phyloP scores from a whole-genome alignment of 2,888 invertebrate species.

The Andrena marginata region DNA sequence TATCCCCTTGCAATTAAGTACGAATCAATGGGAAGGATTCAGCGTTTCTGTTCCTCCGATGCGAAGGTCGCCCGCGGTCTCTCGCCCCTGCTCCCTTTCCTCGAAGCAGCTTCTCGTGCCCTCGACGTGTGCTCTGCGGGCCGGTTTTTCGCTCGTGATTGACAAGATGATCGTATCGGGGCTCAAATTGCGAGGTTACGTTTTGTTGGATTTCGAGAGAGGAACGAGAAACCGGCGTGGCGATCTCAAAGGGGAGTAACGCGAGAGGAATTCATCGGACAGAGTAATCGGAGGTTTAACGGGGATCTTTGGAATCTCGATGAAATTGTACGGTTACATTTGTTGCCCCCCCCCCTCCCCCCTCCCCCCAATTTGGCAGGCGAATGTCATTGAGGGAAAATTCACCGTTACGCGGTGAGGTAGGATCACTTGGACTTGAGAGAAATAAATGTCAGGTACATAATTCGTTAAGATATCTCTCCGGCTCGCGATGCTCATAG shows the following conservation, averaged over 20 bases:
- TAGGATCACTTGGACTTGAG: no score
- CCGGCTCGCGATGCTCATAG: background rate
- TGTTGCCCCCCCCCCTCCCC: background rate
- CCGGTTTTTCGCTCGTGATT: conserved; percentile 24
- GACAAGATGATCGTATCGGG: conserved; percentile 28
- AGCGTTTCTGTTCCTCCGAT: background rate
- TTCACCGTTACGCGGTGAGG: no score
- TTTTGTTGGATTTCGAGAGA: background rate
- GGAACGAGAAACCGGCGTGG: background rate
- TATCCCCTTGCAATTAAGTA: conserved; percentile 32
- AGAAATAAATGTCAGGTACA: no score
- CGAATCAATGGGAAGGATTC: conserved; percentile 35
- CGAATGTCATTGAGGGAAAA: no score
- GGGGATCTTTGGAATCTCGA: background rate
- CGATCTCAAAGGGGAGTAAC: conserved; percentile 10
- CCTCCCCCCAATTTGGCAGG: no score
- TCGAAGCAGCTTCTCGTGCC: no score
- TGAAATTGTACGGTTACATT: background rate
- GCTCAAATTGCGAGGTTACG: conserved; percentile 23
- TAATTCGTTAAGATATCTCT: no score
- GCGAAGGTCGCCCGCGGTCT: conserved; percentile 17
- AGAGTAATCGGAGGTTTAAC: conserved; percentile 17
- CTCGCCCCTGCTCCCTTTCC: background rate
- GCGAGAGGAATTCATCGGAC: background rate
- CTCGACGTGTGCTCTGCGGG: background rate